Base-by-base conservation (phyloP, 2,888 invertebrate genomes). In the Drosophila prostipennis region DNA sequence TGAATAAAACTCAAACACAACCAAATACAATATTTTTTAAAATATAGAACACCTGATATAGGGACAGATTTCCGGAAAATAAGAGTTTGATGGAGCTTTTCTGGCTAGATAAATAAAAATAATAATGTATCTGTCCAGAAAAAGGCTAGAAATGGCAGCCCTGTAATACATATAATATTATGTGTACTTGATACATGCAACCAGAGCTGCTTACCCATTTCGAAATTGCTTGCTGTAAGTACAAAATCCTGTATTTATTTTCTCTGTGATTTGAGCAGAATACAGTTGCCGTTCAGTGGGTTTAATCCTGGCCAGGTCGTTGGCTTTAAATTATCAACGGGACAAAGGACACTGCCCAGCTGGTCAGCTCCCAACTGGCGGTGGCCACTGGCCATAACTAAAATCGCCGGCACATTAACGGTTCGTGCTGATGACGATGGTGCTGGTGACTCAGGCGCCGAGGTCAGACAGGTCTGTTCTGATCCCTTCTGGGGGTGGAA, bases 271-370 rank as follows among this genome's bases (percentile, higher is more conserved):
- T 64, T 32, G 43, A 51, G 61, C 40, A 14, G 26, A 49, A 58
- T 49, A 63, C 48, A 58, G 63, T 63, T 49, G 42, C 64, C 52
- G 43, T 61, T 64, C 49, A 43, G 49, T 46, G 46, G 16, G 46
- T 51, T 64, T 76, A 76, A 72, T 76, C 69, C 76, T 56, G 74
- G 64, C 53, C 67, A 55, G 76, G 76, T 76, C 76, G 76, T 76
- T 76, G 76, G 59, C 76, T 72, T 76, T 76, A 63, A 76, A 76
- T 76, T 76, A 76, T 69, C 72, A 72, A 57, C 46, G 53, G 49
- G 54, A 72, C 63, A 68, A 63, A 68, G 65, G 73, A 70, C 59
- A 71, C 48, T 32, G 48, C 16, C 54, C 70, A 72, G 54, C 70
- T 71, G 70, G 63, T 16, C 63, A 71, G 59, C 70, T 48, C 36